A percentile compares a stretch with the other conserved stretches of the same genome.
Conservation (phyloP, 2,113 vertebrate species). For the Sorex araneus region DNA sequence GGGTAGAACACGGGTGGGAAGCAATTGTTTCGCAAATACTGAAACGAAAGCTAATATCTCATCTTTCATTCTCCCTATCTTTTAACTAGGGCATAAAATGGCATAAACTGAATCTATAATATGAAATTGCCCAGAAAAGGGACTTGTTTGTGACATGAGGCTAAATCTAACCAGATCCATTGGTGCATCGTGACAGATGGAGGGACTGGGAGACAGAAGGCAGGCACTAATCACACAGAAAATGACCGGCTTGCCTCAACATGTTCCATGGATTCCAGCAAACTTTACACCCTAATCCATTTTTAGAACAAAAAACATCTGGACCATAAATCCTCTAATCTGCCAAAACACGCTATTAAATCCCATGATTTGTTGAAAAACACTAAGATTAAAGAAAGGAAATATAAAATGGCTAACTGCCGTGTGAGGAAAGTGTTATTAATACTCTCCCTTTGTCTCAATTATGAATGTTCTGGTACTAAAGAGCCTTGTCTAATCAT, state of each 20-base stretch:
- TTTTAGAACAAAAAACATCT: conserved; percentile 99
- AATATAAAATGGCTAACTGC: conserved; percentile 97
- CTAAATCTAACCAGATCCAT: conserved; percentile 92
- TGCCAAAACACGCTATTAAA: conserved; percentile 97
- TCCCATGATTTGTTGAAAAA: conserved; percentile 99
- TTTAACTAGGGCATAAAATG: conserved; percentile 89
- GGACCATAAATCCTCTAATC: conserved; percentile 99
- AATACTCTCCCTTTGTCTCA: conserved; percentile 96
- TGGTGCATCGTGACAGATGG: conserved; percentile 94
- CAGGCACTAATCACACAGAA: conserved; percentile 92
- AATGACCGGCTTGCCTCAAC: conserved; percentile 92
- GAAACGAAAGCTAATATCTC: conserved; percentile 85
- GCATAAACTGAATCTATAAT: conserved; percentile 90
- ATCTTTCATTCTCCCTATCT: conserved; percentile 83
- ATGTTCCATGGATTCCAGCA: conserved; percentile 95
- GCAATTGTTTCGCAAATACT: conserved; percentile 82
- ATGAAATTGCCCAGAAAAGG: conserved; percentile 93
- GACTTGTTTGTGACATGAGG: conserved; percentile 92
- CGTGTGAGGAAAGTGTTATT: conserved; percentile 94
- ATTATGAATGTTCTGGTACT: conserved; percentile 95
- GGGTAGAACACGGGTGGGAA: conserved; percentile 79
- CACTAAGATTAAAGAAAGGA: conserved; percentile 98
- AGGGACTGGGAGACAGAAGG: conserved; percentile 91
- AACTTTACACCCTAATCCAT: conserved; percentile 99
- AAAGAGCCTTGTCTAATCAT: conserved; percentile 99